A percentile compares a stretch with the other conserved stretches of the same genome.
Conservation (phyloP, 2,113 vertebrate species). For the Chlamydotis undulata region DNA sequence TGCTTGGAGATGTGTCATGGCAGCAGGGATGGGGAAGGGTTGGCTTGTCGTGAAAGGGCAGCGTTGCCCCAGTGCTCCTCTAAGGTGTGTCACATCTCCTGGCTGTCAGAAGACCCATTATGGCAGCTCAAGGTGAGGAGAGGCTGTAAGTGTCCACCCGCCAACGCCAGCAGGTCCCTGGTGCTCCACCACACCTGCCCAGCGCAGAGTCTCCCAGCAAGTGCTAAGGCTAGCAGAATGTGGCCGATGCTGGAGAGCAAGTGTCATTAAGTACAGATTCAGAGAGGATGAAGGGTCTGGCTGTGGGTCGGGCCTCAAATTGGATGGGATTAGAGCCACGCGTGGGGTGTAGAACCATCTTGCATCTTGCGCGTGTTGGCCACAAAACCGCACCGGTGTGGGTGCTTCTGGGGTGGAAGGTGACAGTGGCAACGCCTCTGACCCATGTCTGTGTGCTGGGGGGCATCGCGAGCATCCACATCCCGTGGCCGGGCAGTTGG, state of each 20-base stretch:
- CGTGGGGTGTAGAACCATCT: background rate
- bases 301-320: background rate
- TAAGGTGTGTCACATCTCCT: background rate
- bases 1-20: background rate
- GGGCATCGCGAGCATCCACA: background rate
- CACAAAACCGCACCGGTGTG: too few species aligned
- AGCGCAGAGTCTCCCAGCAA: background rate
- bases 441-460: accelerated
- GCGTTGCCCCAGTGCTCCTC: accelerated
- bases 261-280: background rate
- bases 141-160: background rate
- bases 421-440: background rate
- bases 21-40: background rate
- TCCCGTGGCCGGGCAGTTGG: background rate
- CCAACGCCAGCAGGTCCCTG: background rate
- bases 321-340: background rate
- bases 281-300: background rate
- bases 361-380: accelerated
- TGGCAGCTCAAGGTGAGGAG: background rate
- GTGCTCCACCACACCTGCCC: background rate
- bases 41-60: background rate
- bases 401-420: background rate
- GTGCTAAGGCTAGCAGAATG: background rate
- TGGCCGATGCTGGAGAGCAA: background rate
- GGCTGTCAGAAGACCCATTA: background rate